Evolutionary conservation across 2,113 vertebrate species (phyloP).

Genomic region (Glaucomys volans): DNA sequence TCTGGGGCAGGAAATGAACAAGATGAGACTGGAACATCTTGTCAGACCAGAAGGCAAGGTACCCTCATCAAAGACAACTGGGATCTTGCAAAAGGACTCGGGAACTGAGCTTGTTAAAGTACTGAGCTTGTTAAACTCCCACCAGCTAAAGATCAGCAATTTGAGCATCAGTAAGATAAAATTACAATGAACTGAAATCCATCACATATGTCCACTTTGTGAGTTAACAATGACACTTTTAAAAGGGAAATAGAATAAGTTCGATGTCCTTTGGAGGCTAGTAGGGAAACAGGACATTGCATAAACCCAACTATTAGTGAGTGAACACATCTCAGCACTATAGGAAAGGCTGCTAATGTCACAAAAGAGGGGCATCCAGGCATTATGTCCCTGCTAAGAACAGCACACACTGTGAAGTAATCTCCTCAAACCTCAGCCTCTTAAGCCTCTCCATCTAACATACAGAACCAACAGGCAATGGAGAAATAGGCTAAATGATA

Average conservation of each 20-base stretch:
- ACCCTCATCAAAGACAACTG: neutral
- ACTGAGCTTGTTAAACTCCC: neutral
- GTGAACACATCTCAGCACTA: neutral
- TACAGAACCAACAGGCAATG: neutral
- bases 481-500: neutral
- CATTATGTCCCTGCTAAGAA: rapidly evolving
- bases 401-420: neutral
- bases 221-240: neutral
- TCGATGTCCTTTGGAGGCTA: neutral
- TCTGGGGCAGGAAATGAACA: constrained; percentile 68
- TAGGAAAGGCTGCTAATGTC: neutral
- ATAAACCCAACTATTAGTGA: neutral
- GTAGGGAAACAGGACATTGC: neutral
- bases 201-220: neutral
- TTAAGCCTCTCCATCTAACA: neutral
- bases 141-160: neutral
- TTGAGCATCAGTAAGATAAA: neutral
- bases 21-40: constrained; percentile 53
- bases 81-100: neutral
- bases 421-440: neutral
- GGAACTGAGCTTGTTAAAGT: neutral
- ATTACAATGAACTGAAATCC: neutral
- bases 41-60: constrained; percentile 24
- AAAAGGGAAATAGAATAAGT: neutral
- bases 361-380: neutral